Evolutionary conservation across 1,140 invertebrate genomes (phyloP).

Genomic region (Riptortus pedestris): DNA sequence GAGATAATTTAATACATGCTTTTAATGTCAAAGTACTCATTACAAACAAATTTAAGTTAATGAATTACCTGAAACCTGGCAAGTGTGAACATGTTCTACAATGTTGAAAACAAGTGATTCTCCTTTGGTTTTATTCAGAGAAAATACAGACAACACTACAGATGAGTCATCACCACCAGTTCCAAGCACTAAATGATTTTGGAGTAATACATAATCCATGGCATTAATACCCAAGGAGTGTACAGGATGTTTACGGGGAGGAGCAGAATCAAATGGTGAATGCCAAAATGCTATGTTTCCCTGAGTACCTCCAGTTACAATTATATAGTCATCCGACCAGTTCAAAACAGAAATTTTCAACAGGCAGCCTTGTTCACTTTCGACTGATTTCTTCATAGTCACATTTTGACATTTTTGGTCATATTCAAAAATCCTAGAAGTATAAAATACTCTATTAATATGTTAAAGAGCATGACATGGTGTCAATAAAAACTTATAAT

Average conservation of each 20-base stretch:
- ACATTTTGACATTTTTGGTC: not conserved
- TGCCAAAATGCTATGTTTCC: not conserved
- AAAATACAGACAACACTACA: constrained; percentile 24
- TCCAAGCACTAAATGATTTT: constrained; percentile 8
- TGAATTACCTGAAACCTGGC: constrained; percentile 5
- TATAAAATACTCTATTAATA: too few relatives aligned
- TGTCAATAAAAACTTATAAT: too few relatives aligned
- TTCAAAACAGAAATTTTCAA: not conserved
- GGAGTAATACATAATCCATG: not conserved
- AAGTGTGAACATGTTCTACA: constrained; percentile 1
- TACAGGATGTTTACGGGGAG: not conserved
- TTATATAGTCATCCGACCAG: not conserved
- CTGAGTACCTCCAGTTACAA: not conserved
- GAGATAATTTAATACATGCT: too few relatives aligned
- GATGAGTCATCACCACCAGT: constrained; percentile 4
- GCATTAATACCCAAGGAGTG: constrained; percentile 6
- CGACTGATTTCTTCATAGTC: not conserved
- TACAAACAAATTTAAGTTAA: too few relatives aligned
- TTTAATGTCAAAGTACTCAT: too few relatives aligned
- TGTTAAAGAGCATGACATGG: too few relatives aligned
- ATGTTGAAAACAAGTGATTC: not conserved
- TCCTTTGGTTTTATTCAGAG: constrained; percentile 17
- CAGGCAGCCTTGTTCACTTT: not conserved
- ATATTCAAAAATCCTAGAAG: not conserved
- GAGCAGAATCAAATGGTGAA: not conserved